Base-by-base conservation (phyloP, 2,888 invertebrate species). In the Lasius fuliginosus region DNA sequence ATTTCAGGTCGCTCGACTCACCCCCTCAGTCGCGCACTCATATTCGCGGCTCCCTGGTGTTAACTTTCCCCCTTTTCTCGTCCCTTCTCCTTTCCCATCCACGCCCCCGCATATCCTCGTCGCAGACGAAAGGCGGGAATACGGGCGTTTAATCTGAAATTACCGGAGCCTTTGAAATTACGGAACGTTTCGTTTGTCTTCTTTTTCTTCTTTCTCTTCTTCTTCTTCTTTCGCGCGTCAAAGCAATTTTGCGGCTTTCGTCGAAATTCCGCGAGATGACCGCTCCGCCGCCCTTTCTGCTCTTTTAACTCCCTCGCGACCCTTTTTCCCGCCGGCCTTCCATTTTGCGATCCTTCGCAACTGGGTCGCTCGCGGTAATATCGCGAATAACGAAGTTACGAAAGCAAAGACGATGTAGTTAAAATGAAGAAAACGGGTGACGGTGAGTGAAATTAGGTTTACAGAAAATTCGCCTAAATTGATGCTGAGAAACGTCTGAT, bases 1-100 rank as follows among this genome's bases (percentile, higher is more conserved):
- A 91, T 92, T 92, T 92, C 86, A 87, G 88, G 86, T 90, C 85
- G 86, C 86, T 64, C 62, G 68, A 67, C 56, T 68, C 73, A 49
- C 5, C 27, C 76, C n/a, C 76, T 36, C 5, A 23, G 23, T 0
- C 46, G 46, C 46, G 18, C 8, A 27, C 36, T 65, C 36, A 76
- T 40, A 76, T 67, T 84, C 73, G 64, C 42, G 77, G 58, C 62
- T n/a, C 36, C 65, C 65, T 18, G 9, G 30, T 40, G 9, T 33
- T 60, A 49, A 49, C 56, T 40, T 60, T 46, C 30, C 30, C 18
- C 36, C n/a, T 18, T 15, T 42, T 18, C 36, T 56, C 65, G 18
- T 46, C 58, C 46, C n/a, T 53, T 27, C 76, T 33, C 67, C 40
- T 36, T 40, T 40, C 40, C 40, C 73, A 15, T 42, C 27, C 40